These are phyloP conservation scores for Lepus americanus DNA, from an alignment of 2,113 vertebrate species.

Conservation along the genomic window DNA sequence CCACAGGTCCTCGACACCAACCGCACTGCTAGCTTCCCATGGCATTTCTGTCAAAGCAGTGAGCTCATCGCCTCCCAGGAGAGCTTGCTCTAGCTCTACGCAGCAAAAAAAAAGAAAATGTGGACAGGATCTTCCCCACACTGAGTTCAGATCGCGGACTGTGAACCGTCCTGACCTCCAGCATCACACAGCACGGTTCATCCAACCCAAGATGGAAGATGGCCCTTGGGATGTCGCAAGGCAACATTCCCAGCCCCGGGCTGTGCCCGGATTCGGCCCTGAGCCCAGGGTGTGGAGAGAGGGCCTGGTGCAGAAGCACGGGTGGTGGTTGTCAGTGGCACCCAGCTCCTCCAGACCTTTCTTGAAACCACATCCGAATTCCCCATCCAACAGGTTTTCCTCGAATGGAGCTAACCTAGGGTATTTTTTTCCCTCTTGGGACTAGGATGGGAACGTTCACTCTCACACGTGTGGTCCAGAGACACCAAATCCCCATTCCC, in stretches of 20 bases:
- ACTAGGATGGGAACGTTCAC: background rate
- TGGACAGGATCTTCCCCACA: rapidly evolving
- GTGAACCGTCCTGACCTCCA: background rate
- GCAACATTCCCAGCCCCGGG: too few relatives aligned
- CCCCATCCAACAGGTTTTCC: background rate
- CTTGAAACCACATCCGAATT: background rate
- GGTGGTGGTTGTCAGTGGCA: rapidly evolving
- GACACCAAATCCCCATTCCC: background rate
- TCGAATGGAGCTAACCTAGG: background rate
- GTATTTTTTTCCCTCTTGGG: background rate
- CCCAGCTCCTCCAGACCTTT: background rate
- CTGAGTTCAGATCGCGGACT: background rate
- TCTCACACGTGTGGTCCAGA: background rate
- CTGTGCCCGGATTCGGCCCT: background rate
- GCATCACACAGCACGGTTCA: background rate
- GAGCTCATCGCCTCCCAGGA: rapidly evolving
- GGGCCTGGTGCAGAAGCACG: rapidly evolving
- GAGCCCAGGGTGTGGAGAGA: background rate
- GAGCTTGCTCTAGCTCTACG: background rate
- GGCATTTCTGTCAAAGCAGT: background rate
- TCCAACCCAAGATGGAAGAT: too few relatives aligned
- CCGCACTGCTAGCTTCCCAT: rapidly evolving
- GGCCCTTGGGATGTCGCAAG: background rate
- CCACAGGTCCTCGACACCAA: background rate
- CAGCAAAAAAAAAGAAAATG: background rate